Evolutionary conservation across 2,113 vertebrate genomes (phyloP).

Genomic region (Tragelaphus buxtoni): DNA sequence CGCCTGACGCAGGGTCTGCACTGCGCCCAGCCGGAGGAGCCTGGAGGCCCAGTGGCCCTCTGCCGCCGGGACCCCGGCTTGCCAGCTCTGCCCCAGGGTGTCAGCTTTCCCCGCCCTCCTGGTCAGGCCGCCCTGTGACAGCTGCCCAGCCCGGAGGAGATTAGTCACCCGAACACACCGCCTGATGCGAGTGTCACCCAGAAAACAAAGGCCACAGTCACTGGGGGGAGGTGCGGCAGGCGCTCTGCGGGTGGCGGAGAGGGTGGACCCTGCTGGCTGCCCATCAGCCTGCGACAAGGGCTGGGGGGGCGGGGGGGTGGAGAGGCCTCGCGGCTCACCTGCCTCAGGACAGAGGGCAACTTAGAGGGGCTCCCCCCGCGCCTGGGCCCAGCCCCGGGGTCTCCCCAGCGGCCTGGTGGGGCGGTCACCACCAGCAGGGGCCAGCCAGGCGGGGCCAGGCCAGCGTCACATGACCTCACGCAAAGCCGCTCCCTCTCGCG

Average conservation of each 20-base stretch:
- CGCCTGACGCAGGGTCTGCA: background rate
- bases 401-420: background rate
- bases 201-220: conserved; percentile 72
- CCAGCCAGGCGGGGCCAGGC: background rate
- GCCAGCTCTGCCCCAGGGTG: conserved; percentile 10
- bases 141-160: conserved; percentile 67
- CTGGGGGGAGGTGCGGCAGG: conserved; percentile 6
- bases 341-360: background rate
- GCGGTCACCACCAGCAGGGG: accelerated
- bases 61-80: background rate
- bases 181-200: conserved; percentile 71
- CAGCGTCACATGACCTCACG: accelerated
- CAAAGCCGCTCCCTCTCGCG: accelerated
- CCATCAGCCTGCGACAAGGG: background rate
- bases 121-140: conserved; percentile 59
- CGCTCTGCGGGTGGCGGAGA: background rate
- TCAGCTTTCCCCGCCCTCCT: conserved; percentile 45
- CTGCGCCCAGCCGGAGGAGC: background rate
- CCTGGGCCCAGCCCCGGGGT: accelerated
- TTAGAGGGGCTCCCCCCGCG: accelerated
- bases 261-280: background rate
- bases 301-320: background rate
- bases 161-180: conserved; percentile 66
- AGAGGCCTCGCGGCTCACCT: accelerated
- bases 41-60: background rate